phyloP scores from a whole-genome alignment of 2,113 vertebrate genomes.

The Vidua chalybeata region DNA sequence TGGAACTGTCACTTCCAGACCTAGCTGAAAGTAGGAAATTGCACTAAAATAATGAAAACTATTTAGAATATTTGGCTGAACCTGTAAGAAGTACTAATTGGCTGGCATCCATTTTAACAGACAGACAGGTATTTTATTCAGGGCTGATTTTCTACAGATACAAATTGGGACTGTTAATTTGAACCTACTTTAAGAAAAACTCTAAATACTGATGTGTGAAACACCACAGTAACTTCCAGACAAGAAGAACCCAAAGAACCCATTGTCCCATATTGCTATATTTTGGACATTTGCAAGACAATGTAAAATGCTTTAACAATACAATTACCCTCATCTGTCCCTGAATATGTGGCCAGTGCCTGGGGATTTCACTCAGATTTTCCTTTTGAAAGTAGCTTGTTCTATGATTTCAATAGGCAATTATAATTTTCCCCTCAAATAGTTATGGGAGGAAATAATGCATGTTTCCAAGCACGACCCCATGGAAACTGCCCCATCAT shows the following conservation, averaged over 20 bases:
- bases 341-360: background rate
- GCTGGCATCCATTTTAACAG: background rate
- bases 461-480: background rate
- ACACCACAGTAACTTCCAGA: background rate
- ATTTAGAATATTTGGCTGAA: background rate
- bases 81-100: background rate
- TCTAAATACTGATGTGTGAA: background rate
- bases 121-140: background rate
- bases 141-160: background rate
- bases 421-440: background rate
- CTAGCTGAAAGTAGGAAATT: background rate
- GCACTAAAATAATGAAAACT: background rate
- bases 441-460: background rate
- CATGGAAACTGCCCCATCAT: background rate
- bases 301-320: background rate
- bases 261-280: background rate
- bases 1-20: background rate
- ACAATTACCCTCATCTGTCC: background rate
- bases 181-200: background rate
- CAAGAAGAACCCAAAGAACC: background rate
- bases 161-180: background rate
- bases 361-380: background rate
- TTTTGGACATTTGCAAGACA: constrained; percentile 15
- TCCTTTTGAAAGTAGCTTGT: background rate
- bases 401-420: background rate